These are phyloP conservation scores for Cryptus viduatorius DNA, from an alignment of 2,888 invertebrate genomes.

Conservation along the genomic window DNA sequence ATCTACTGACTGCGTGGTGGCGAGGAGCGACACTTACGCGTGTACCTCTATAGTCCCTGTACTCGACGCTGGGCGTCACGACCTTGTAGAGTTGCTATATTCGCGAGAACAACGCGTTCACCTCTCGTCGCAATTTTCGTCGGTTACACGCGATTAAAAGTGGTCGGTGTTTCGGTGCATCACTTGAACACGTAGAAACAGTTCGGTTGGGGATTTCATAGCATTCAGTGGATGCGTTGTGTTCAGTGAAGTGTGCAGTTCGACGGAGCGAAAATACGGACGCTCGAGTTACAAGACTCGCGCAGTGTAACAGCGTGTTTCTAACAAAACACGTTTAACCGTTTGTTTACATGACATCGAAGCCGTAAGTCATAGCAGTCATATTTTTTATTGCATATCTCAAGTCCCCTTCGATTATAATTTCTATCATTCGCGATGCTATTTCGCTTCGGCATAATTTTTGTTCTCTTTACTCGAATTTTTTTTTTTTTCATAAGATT, in stretches of 20 bases:
- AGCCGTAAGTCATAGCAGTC: not conserved
- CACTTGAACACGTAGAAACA: not conserved
- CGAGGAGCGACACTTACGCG: not conserved
- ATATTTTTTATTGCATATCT: not conserved
- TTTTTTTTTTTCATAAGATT: not conserved
- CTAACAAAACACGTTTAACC: not conserved
- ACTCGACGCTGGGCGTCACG: not conserved
- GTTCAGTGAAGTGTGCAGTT: not conserved
- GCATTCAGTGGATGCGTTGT: not conserved
- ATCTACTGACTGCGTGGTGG: not conserved
- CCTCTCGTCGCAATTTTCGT: not conserved
- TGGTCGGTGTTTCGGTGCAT: not conserved
- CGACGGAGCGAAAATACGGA: not conserved
- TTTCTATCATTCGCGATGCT: not conserved
- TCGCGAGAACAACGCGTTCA: not conserved
- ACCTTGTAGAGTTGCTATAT: not conserved
- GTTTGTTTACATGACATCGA: not conserved
- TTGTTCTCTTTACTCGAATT: not conserved
- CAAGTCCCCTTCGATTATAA: not conserved
- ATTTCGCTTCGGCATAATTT: not conserved
- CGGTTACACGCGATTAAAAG: not conserved
- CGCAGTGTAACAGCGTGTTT: not conserved
- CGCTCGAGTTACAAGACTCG: not conserved
- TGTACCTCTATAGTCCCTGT: not conserved
- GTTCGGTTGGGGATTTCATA: too few species aligned